Percentiles rank a stretch among this genome's conserved stretches.
Conservation (phyloP, 1,140 invertebrate species). For the Papilio glaucus region DNA sequence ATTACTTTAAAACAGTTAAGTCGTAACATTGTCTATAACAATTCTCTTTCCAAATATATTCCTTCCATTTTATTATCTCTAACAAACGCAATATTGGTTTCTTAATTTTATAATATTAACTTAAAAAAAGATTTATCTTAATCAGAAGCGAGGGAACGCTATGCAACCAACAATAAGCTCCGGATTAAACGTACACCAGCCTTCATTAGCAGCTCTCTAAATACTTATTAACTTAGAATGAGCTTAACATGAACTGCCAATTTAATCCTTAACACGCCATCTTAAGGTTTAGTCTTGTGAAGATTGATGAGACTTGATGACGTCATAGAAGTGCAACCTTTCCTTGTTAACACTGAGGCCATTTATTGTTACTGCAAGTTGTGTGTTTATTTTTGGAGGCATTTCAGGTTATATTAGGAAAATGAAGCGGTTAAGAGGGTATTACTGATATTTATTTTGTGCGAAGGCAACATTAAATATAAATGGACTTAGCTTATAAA, state of each 20-base stretch:
- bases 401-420: too few species aligned
- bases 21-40: too few species aligned
- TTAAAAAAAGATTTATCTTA: background rate
- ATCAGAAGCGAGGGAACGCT: too few species aligned
- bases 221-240: conserved; percentile 17
- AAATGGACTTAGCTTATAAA: too few species aligned
- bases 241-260: background rate
- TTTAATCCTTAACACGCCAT: conserved; percentile 9
- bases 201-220: conserved; percentile 18
- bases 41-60: background rate
- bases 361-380: too few species aligned
- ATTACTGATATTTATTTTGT: too few species aligned
- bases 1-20: too few species aligned
- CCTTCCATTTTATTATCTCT: too few species aligned
- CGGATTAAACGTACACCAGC: background rate
- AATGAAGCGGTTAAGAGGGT: too few species aligned
- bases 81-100: background rate
- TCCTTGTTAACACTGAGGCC: background rate
- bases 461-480: too few species aligned
- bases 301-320: background rate
- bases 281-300: background rate
- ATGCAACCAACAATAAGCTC: background rate
- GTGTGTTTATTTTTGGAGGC: too few species aligned
- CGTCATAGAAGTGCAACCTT: background rate
- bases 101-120: background rate